Conservation (phyloP, 2,888 invertebrate species). For the Drosophila recens region DNA sequence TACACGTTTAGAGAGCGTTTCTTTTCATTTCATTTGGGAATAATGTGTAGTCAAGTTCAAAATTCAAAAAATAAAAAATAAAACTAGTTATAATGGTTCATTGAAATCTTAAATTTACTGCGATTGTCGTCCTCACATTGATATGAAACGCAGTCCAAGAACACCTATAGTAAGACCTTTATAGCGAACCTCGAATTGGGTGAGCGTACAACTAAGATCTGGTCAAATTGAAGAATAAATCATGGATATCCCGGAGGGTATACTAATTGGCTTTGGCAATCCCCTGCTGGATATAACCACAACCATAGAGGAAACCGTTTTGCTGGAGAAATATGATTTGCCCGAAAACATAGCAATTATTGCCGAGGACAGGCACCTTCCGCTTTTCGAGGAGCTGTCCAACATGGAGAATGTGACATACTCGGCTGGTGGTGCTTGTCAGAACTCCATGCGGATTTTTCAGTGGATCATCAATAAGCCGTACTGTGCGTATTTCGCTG, state of each 20-base stretch:
- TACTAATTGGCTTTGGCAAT: conserved; percentile 11
- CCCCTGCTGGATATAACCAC: conserved; percentile 59
- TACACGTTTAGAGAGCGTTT: not conserved
- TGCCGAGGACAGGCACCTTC: conserved; percentile 64
- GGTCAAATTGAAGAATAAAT: not conserved
- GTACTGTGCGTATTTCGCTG: conserved; percentile 42
- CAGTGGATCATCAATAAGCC: conserved; percentile 67
- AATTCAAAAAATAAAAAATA: not conserved
- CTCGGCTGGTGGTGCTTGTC: conserved; percentile 72
- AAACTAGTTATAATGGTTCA: not conserved
- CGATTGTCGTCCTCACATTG: not conserved
- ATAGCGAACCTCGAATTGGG: not conserved
- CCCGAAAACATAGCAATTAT: conserved; percentile 61
- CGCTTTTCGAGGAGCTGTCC: conserved; percentile 66
- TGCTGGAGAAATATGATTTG: conserved; percentile 68
- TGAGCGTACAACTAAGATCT: no score
- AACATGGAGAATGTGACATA: conserved; percentile 52
- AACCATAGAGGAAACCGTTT: conserved; percentile 53
- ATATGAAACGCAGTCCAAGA: not conserved
- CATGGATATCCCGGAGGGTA: conserved; percentile 16
- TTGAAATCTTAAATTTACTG: not conserved
- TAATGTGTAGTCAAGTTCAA: conserved; percentile 2
- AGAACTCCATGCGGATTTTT: conserved; percentile 65
- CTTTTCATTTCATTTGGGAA: not conserved
- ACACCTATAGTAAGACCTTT: not conserved